A percentile compares a stretch with the other conserved stretches of the same genome.
phyloP scores from a whole-genome alignment of 2,888 invertebrate genomes.

The Sepioteuthis lessoniana region DNA sequence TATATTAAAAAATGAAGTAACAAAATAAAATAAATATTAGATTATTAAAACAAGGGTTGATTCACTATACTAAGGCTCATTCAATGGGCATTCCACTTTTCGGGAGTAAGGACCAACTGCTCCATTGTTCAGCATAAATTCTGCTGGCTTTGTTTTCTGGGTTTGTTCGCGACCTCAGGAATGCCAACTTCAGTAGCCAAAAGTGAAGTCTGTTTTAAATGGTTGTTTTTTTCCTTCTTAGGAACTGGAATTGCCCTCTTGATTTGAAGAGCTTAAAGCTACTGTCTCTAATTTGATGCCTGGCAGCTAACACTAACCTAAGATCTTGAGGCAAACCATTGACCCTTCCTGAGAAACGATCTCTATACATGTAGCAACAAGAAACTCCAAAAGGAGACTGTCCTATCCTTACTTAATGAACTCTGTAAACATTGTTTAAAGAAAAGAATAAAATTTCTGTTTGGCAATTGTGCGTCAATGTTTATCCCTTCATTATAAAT shows the following conservation, averaged over 20 bases:
- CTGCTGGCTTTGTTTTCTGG: not conserved
- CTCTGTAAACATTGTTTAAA: not conserved
- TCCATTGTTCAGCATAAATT: not conserved
- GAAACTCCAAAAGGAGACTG: not conserved
- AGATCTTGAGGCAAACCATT: not conserved
- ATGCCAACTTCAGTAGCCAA: not conserved
- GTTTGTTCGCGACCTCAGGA: not conserved
- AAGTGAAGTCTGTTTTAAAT: not conserved
- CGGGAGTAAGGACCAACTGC: not conserved
- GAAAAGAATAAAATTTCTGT: not conserved
- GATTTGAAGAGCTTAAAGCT: slow-evolving; percentile 15
- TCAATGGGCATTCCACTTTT: not conserved
- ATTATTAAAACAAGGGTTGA: not conserved
- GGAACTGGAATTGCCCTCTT: not conserved
- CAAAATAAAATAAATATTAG: not conserved
- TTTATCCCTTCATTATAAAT: not conserved
- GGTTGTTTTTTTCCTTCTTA: not conserved
- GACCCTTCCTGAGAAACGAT: not conserved
- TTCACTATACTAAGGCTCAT: not conserved
- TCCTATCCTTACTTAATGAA: not conserved
- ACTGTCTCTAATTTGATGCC: not conserved
- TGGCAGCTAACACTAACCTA: too few relatives aligned
- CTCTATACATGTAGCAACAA: not conserved
- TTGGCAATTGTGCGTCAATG: not conserved
- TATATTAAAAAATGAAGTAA: not conserved